Evolutionary conservation across 2,797 vertebrate species (phyloP), one percentile per base, ranked within the genome.

Genomic region (Danio aesculapii): DNA sequence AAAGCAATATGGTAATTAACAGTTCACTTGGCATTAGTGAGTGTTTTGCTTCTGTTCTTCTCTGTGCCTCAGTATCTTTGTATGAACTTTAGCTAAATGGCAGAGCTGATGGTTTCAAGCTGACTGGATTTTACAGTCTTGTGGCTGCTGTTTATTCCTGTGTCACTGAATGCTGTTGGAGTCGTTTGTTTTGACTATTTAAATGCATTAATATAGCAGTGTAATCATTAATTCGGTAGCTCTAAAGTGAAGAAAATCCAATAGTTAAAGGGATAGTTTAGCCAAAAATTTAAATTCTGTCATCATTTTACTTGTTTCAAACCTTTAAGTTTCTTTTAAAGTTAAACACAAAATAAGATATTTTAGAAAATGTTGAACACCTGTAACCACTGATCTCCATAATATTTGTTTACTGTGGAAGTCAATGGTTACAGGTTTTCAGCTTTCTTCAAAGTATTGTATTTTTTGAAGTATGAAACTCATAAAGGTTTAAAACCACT

Each of bases 1-100:
- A 10, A 70, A 62, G 57, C 47, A 53, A 62, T 62, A 7, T 53
- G 30, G 12, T 11, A 52, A 11, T 71, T 71, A 30, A 79, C 57
- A 63, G 76, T 69, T 69, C 44, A 69, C 47, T 79, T 78, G 64
- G 76, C 64, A 50, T 78, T 69, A 68, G 64, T 41, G 67, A 57
- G 53, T 73, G 17, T 71, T 62, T 53, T 17, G 58, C 19, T 63
- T 53, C 46, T 6, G 13, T 79, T 44, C 16, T 53, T 19, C 43
- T 12, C 16, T 7, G 43, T 72, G 64, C 44, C 44, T 46, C 21
- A 41, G 3, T 68, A 30, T 79, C 12, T 46, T 7, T 3, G 69
- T 21, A 50, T 74, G 70, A 81, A 81, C 72, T 62, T 76, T 69
- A 41, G 44, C 55, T 77, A 77, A 84, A 84, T 81, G 78, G 46